Conservation (phyloP, 2,888 invertebrate species). For the Nymphalis c-album region DNA sequence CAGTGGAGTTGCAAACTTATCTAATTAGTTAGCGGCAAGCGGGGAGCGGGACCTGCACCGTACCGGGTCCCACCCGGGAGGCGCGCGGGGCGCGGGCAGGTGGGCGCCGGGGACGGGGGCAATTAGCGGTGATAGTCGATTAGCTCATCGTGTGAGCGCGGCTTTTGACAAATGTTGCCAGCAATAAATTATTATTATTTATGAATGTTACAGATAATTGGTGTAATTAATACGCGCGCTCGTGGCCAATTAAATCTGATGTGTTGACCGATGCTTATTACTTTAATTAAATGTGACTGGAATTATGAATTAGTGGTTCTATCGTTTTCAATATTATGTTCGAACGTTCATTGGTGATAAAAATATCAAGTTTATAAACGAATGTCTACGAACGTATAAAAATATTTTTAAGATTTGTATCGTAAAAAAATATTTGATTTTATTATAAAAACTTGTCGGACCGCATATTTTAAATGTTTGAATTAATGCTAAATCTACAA, state of each 20-base stretch:
- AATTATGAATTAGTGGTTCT: constrained; percentile 33
- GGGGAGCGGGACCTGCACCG: constrained; percentile 36
- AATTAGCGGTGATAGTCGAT: constrained; percentile 82
- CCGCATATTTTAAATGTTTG: constrained; percentile 11
- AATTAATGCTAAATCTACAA: constrained; percentile 25
- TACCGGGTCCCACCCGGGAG: constrained; percentile 42
- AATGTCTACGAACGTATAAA: background rate
- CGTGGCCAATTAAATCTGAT: constrained; percentile 48
- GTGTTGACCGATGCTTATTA: constrained; percentile 46
- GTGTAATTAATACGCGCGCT: constrained; percentile 56
- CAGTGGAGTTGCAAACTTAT: constrained; percentile 81
- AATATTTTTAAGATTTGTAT: background rate
- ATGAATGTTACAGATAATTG: constrained; percentile 66
- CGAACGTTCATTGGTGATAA: constrained; percentile 1
- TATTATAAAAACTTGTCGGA: background rate
- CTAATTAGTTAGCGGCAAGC: constrained; percentile 76
- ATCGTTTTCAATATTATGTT: constrained; percentile 22
- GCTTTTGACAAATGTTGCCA: constrained; percentile 79
- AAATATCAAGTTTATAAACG: constrained; percentile 2
- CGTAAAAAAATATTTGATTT: background rate
- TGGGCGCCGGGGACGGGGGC: constrained; percentile 56
- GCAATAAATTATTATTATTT: constrained; percentile 75
- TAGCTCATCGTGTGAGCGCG: constrained; percentile 80
- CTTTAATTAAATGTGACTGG: constrained; percentile 44
- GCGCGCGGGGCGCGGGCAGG: constrained; percentile 41